These are phyloP conservation scores for Pseudachorutes palmiensis DNA, from an alignment of 1,140 invertebrate species.

Conservation along the genomic window DNA sequence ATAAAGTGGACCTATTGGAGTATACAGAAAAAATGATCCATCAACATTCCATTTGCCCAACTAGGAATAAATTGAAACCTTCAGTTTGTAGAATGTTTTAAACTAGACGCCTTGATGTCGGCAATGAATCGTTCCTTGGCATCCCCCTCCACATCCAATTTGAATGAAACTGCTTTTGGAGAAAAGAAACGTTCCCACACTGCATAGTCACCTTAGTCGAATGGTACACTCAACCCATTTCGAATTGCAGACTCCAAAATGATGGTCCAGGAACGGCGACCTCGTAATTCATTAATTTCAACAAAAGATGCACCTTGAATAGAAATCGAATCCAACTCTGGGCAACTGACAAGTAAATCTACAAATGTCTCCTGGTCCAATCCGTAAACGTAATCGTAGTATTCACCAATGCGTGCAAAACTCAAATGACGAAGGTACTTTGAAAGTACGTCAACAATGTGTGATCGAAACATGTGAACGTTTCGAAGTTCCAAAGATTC, in stretches of 20 bases:
- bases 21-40: too few relatives aligned
- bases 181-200: neutral
- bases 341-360: neutral
- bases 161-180: neutral
- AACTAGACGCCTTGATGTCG: too few relatives aligned
- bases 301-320: neutral
- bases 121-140: too few relatives aligned
- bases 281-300: neutral
- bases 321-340: neutral
- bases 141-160: too few relatives aligned
- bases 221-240: too few relatives aligned
- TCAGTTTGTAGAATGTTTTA: too few relatives aligned
- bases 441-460: neutral
- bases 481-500: neutral
- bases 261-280: neutral
- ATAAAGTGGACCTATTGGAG: too few relatives aligned
- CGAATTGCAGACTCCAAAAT: neutral
- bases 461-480: neutral
- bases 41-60: too few relatives aligned
- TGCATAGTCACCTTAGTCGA: neutral
- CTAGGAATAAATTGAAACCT: too few relatives aligned
- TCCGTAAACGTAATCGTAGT: neutral
- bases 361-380: neutral
- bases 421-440: neutral
- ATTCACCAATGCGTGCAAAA: neutral